Evolutionary conservation across 1,140 invertebrate species (phyloP).

Genomic region (Lepidurus couesii): DNA sequence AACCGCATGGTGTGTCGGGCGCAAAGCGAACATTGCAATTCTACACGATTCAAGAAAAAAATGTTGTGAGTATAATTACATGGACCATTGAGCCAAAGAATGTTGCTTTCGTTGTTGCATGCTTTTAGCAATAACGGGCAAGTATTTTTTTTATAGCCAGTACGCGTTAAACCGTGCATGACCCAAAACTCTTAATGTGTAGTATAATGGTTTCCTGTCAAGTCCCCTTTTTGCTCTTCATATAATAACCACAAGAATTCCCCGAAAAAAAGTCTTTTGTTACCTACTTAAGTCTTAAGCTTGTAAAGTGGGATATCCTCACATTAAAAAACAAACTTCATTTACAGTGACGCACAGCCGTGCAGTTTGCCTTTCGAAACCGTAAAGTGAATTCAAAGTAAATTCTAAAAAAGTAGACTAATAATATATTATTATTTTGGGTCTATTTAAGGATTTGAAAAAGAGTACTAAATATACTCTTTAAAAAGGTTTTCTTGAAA

Average conservation of each 20-base stretch:
- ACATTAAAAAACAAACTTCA: too few relatives aligned
- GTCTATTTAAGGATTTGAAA: neutral
- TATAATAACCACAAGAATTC: neutral
- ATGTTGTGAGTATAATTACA: neutral
- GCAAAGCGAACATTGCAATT: constrained; percentile 9
- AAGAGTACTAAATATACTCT: neutral
- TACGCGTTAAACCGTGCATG: too few relatives aligned
- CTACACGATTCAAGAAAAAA: neutral
- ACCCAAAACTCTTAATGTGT: too few relatives aligned
- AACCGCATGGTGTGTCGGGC: neutral
- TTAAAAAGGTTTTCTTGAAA: neutral
- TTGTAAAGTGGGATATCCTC: neutral
- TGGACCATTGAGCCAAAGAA: neutral
- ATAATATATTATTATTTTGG: too few relatives aligned
- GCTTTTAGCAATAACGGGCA: too few relatives aligned
- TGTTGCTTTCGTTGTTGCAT: neutral
- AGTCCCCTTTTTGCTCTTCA: neutral
- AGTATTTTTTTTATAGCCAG: too few relatives aligned
- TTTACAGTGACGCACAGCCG: too few relatives aligned
- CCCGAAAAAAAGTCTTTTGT: neutral
- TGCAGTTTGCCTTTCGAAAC: too few relatives aligned
- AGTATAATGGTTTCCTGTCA: neutral
- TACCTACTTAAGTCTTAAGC: too few relatives aligned
- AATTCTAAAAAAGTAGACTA: too few relatives aligned
- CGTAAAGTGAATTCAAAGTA: too few relatives aligned